Conservation (phyloP, 2,797 vertebrate genomes). For the Hemitrygon akajei region DNA sequence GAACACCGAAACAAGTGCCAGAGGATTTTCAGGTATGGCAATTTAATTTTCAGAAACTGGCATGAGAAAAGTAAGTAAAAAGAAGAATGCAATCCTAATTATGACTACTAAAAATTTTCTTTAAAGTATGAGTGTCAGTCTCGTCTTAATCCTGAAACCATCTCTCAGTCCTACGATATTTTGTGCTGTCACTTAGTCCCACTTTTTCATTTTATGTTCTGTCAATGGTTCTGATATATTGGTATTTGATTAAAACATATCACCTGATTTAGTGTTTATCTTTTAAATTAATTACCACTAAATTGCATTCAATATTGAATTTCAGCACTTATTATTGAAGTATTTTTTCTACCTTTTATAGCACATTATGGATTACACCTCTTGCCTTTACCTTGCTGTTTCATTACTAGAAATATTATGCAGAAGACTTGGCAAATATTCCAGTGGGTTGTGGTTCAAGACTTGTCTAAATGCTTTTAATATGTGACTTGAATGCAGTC, state of each 20-base stretch:
- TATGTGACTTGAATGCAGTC: not conserved
- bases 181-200: not conserved
- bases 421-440: not conserved
- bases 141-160: not conserved
- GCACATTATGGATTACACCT: not conserved
- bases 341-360: not conserved
- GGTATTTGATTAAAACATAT: not conserved
- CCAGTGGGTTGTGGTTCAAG: not conserved
- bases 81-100: not conserved
- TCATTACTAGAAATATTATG: too few species aligned
- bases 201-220: too few species aligned
- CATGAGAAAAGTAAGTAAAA: not conserved
- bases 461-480: not conserved
- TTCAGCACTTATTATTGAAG: not conserved
- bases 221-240: not conserved
- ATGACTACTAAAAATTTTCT: not conserved
- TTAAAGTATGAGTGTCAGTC: not conserved
- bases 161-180: not conserved
- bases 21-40: too few species aligned
- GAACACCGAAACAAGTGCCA: too few species aligned
- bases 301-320: not conserved
- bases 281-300: not conserved
- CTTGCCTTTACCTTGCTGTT: not conserved
- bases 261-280: not conserved
- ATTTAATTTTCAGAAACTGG: not conserved